A percentile compares a stretch with the other conserved stretches of the same genome.
Conservation (phyloP, 2,888 invertebrate species). For the Leucania comma region DNA sequence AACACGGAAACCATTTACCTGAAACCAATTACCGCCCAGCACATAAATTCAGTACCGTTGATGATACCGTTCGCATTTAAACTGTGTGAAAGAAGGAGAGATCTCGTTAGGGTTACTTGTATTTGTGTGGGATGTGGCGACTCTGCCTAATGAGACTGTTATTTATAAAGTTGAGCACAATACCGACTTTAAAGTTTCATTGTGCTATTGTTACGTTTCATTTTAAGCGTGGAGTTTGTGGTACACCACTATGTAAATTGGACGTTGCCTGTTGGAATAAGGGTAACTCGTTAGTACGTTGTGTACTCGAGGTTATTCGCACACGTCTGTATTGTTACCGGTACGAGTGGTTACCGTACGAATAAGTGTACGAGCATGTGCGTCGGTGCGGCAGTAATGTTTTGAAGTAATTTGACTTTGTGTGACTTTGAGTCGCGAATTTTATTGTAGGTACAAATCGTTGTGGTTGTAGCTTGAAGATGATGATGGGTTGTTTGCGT, state of each 20-base stretch:
- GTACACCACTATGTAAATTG: slow-evolving; percentile 87
- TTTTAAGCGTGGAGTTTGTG: slow-evolving; percentile 85
- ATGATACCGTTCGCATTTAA: slow-evolving; percentile 64
- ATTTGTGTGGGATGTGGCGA: slow-evolving; percentile 84
- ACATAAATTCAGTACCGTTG: slow-evolving; percentile 68
- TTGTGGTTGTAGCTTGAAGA: slow-evolving; percentile 1
- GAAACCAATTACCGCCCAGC: slow-evolving; percentile 64
- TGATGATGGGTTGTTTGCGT: neutral
- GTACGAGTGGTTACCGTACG: slow-evolving; percentile 59
- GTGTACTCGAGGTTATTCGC: slow-evolving; percentile 75
- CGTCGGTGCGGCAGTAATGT: slow-evolving; percentile 54
- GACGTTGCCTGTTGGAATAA: slow-evolving; percentile 80
- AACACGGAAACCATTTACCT: slow-evolving; percentile 45
- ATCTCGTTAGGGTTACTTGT: slow-evolving; percentile 78
- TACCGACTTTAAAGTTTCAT: slow-evolving; percentile 86
- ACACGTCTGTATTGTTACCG: slow-evolving; percentile 67
- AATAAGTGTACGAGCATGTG: slow-evolving; percentile 42
- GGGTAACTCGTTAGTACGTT: slow-evolving; percentile 79
- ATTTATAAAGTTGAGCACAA: slow-evolving; percentile 87
- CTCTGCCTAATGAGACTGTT: slow-evolving; percentile 87
- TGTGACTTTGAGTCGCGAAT: slow-evolving; percentile 41
- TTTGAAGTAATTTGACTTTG: slow-evolving; percentile 57
- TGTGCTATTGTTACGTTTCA: slow-evolving; percentile 88
- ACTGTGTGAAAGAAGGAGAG: slow-evolving; percentile 70
- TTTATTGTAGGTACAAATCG: slow-evolving; percentile 41